A percentile compares a stretch with the other conserved stretches of the same genome.
These are phyloP conservation scores for Ptilodon capucinus DNA, from an alignment of 2,888 invertebrate genomes.

Conservation along the genomic window DNA sequence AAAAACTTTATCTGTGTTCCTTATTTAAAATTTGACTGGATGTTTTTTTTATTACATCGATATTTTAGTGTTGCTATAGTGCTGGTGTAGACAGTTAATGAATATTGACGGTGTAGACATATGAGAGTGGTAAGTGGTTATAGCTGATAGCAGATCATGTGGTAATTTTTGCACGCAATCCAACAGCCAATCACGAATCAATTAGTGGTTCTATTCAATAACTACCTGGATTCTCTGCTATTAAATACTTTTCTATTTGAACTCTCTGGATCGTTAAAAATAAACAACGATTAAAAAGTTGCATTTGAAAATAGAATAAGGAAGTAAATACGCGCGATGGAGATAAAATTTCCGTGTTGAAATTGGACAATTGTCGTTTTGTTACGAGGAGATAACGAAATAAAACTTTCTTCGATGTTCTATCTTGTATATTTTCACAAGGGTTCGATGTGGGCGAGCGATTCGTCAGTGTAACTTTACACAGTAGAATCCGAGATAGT, in stretches of 20 bases:
- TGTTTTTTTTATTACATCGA: constrained; percentile 19
- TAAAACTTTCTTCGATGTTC: constrained; percentile 44
- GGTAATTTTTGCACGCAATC: constrained; percentile 16
- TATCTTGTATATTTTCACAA: constrained; percentile 27
- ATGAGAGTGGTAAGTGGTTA: constrained; percentile 58
- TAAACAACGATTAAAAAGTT: too few species aligned
- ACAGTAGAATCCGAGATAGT: constrained; percentile 42
- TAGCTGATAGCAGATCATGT: constrained; percentile 27
- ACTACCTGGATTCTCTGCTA: too few species aligned
- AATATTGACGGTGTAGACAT: constrained; percentile 56
- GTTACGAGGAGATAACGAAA: constrained; percentile 47
- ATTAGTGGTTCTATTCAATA: neutral
- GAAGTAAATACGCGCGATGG: constrained; percentile 15
- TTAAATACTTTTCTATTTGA: too few species aligned
- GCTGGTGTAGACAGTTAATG: constrained; percentile 43
- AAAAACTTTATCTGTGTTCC: constrained; percentile 4
- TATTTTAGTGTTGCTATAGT: constrained; percentile 45
- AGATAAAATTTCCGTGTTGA: constrained; percentile 24
- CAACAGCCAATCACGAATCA: neutral
- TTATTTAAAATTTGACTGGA: constrained; percentile 15
- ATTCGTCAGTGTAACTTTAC: constrained; percentile 45
- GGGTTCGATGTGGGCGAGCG: constrained; percentile 32
- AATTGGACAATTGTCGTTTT: constrained; percentile 37
- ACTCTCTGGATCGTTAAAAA: too few species aligned
- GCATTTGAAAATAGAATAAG: constrained; percentile 9